phyloP scores from a whole-genome alignment of 2,113 vertebrate genomes.

The Oceanodroma tethys region DNA sequence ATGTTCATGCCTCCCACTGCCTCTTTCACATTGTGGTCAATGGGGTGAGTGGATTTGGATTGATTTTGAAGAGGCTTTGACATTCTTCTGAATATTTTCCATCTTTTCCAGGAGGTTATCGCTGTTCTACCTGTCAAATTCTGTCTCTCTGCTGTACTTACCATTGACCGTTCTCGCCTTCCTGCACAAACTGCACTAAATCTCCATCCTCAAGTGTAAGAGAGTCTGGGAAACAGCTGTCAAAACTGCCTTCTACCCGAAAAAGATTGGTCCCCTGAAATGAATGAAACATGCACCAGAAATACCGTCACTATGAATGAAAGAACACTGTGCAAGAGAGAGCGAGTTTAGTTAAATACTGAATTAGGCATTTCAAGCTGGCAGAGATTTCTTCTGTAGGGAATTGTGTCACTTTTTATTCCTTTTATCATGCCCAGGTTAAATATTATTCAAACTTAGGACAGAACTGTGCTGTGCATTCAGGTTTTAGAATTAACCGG shows the following conservation, averaged over 20 bases:
- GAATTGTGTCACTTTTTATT: background rate
- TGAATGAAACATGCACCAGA: background rate
- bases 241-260: slow-evolving; percentile 80
- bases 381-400: background rate
- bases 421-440: background rate
- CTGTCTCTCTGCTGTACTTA: slow-evolving; percentile 64
- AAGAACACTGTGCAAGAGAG: background rate
- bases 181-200: slow-evolving; percentile 81
- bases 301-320: background rate
- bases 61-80: background rate
- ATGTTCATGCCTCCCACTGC: background rate
- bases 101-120: background rate
- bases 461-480: background rate
- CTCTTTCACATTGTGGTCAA: background rate
- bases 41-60: background rate
- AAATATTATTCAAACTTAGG: background rate
- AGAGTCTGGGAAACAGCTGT: slow-evolving; percentile 70
- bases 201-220: slow-evolving; percentile 74
- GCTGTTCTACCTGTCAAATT: background rate
- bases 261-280: slow-evolving; percentile 74
- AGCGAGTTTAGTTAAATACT: background rate
- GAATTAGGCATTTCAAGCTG: background rate
- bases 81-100: background rate
- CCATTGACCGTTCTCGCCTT: slow-evolving; percentile 83
- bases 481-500: background rate